These are phyloP conservation scores for Ardeotis arabs DNA, from an alignment of 2,113 vertebrate species.

Conservation along the genomic window DNA sequence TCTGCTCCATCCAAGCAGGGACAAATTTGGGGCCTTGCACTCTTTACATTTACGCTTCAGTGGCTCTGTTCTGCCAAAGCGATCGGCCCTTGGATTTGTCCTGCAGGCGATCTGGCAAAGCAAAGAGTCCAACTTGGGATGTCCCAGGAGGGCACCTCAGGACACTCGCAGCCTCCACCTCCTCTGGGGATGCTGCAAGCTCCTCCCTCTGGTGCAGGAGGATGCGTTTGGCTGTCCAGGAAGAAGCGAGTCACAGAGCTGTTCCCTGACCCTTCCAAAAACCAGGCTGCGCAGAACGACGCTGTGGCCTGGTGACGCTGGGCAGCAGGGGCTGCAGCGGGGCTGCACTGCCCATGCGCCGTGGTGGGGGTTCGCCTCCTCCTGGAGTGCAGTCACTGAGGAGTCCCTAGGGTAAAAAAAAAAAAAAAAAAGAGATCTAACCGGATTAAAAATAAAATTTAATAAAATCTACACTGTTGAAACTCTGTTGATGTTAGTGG, in stretches of 20 bases:
- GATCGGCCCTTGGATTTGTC: not conserved
- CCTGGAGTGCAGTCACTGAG: not conserved
- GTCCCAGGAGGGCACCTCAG: not conserved
- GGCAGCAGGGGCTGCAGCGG: not conserved
- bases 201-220: not conserved
- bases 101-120: not conserved
- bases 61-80: not conserved
- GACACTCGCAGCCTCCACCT: fast-evolving
- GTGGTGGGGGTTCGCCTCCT: fast-evolving
- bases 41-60: not conserved
- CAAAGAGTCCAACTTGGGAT: not conserved
- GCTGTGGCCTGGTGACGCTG: not conserved
- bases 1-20: not conserved
- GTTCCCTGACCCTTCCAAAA: not conserved
- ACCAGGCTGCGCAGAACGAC: not conserved
- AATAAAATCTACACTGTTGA: not conserved
- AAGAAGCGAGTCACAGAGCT: not conserved
- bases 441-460: not conserved
- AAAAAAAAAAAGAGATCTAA: not conserved
- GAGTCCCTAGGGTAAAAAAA: not conserved
- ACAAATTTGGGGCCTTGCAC: not conserved
- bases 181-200: not conserved
- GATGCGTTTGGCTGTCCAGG: not conserved
- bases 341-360: not conserved
- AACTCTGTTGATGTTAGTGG: not conserved